A percentile compares a stretch with the other conserved stretches of the same genome.
Evolutionary conservation across 2,113 vertebrate species (phyloP).

Genomic region (Numida meleagris): DNA sequence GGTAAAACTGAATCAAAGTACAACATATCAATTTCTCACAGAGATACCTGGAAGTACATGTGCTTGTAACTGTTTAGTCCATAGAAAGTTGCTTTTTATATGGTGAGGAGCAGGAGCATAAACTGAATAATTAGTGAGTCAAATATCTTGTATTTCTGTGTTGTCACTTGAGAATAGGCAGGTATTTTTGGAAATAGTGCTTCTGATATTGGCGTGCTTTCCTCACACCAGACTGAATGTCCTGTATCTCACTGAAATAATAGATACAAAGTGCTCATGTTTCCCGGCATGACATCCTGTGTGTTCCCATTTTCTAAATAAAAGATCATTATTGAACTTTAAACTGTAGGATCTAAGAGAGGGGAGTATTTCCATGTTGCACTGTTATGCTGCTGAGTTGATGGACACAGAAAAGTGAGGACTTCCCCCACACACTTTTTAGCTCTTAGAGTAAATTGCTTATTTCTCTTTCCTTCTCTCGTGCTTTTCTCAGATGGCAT

Average conservation of each 20-base stretch:
- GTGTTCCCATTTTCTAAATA: neutral
- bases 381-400: neutral
- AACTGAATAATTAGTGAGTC: neutral
- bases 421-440: neutral
- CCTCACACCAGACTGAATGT: neutral
- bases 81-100: neutral
- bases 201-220: neutral
- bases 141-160: neutral
- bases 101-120: neutral
- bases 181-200: neutral
- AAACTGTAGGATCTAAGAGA: neutral
- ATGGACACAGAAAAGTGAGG: neutral
- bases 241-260: neutral
- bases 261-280: neutral
- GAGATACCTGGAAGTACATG: neutral
- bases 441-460: neutral
- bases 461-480: neutral
- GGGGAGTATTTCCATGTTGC: neutral
- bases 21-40: neutral
- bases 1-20: neutral
- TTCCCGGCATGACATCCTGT: neutral
- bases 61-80: neutral
- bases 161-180: neutral
- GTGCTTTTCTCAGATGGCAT: neutral
- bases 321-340: neutral